Conservation (phyloP, 2,113 vertebrate species). For the Eublepharis macularius region DNA sequence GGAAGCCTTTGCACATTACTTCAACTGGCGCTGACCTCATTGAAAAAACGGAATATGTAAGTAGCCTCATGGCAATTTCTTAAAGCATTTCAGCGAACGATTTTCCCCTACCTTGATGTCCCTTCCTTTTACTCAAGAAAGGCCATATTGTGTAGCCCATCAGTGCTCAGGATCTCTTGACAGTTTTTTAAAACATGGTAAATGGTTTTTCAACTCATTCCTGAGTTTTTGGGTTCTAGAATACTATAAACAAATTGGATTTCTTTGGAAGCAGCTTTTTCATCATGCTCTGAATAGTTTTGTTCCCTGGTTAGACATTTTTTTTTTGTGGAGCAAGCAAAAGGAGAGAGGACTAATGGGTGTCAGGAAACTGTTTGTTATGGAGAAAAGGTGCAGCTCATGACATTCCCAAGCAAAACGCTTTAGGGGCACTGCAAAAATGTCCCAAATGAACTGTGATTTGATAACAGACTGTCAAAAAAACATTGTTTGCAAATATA, state of each 20-base stretch:
- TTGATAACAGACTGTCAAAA: not conserved
- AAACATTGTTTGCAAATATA: not conserved
- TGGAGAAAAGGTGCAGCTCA: not conserved
- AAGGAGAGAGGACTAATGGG: too few relatives aligned
- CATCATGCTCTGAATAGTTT: slow-evolving; percentile 12
- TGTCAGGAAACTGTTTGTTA: not conserved
- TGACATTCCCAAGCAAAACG: not conserved
- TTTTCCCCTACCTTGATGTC: slow-evolving; percentile 46
- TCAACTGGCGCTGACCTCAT: slow-evolving; percentile 70
- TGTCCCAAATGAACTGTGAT: not conserved
- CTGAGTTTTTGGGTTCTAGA: slow-evolving; percentile 85
- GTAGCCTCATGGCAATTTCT: slow-evolving; percentile 49
- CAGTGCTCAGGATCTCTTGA: slow-evolving; percentile 75
- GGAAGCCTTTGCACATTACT: slow-evolving; percentile 60
- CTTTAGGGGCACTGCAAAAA: not conserved
- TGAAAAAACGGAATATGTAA: slow-evolving; percentile 53
- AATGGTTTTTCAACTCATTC: slow-evolving; percentile 78
- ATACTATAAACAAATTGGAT: slow-evolving; percentile 67
- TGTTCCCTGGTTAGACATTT: not conserved
- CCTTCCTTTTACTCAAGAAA: slow-evolving; percentile 29
- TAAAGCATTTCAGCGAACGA: slow-evolving; percentile 53
- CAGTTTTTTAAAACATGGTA: slow-evolving; percentile 76
- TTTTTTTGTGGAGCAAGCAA: not conserved
- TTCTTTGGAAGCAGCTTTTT: slow-evolving; percentile 75
- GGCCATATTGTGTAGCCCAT: slow-evolving; percentile 64